Evolutionary conservation across 2,797 vertebrate genomes (phyloP).

Genomic region (Echeneis naucrates): DNA sequence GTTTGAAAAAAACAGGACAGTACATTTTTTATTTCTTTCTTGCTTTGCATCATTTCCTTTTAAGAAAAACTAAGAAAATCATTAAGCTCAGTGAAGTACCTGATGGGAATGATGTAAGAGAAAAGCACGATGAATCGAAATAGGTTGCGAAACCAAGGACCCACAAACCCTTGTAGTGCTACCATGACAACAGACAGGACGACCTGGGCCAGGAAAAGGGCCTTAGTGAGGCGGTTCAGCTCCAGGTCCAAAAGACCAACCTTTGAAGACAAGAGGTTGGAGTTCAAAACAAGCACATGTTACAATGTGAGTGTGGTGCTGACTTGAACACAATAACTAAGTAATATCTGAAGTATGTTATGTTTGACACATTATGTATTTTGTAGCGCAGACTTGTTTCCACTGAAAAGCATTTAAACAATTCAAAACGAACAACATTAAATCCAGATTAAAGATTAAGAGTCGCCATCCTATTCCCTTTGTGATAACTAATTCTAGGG

Average conservation of each 20-base stretch:
- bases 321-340: neutral
- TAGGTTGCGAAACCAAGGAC: conserved; percentile 95
- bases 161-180: conserved; percentile 93
- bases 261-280: conserved; percentile 73
- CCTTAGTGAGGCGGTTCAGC: conserved; percentile 96
- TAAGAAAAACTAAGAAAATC: neutral
- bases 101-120: conserved; percentile 99
- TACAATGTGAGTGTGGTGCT: neutral
- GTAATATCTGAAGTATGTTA: neutral
- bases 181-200: conserved; percentile 93
- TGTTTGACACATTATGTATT: neutral
- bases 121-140: conserved; percentile 96
- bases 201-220: conserved; percentile 94
- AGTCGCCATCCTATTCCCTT: conserved; percentile 21
- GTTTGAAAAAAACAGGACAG: no score
- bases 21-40: no score
- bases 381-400: neutral
- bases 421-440: neutral
- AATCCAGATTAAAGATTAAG: conserved; percentile 5
- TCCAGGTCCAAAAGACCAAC: conserved; percentile 95
- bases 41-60: no score
- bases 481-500: conserved; percentile 19
- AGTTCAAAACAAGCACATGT: conserved; percentile 11
- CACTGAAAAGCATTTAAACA: neutral
- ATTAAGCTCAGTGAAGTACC: conserved; percentile 77